Percentiles rank a stretch among this genome's conserved stretches.
Conservation (phyloP, 2,888 invertebrate genomes). For the Drosophila hamatofila region DNA sequence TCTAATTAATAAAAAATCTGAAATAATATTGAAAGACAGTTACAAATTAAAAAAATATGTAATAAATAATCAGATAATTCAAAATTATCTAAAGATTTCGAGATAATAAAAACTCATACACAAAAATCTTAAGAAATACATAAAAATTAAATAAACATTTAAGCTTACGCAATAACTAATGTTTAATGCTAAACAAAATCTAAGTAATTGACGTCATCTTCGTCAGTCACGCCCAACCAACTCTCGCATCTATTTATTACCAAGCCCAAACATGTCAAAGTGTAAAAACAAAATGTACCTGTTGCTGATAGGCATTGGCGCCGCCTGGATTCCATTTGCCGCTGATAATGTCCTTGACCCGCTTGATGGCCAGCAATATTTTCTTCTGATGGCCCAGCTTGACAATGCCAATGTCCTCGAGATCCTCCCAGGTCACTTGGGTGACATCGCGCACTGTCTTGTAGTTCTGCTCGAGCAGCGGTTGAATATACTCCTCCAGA, state of each 20-base stretch:
- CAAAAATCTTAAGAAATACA: background rate
- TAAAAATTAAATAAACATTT: no score
- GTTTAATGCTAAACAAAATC: constrained; percentile 1
- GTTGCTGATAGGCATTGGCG: constrained; percentile 83
- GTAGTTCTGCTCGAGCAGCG: constrained; percentile 96
- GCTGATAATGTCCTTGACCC: constrained; percentile 96
- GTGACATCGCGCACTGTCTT: constrained; percentile 97
- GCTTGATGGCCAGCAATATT: constrained; percentile 97
- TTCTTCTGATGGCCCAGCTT: constrained; percentile 99
- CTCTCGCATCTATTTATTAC: background rate
- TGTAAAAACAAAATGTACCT: constrained; percentile 63
- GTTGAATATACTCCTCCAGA: constrained; percentile 96
- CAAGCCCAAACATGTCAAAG: background rate
- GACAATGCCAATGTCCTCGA: constrained; percentile 98
- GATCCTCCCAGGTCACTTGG: constrained; percentile 98
- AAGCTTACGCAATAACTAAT: background rate
- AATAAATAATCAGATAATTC: no score
- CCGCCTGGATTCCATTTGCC: constrained; percentile 89
- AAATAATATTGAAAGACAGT: no score
- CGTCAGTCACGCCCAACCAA: background rate
- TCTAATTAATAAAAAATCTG: no score
- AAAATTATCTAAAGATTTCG: no score
- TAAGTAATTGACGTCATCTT: constrained; percentile 17
- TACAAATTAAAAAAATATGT: no score
- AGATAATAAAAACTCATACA: background rate